Evolutionary conservation across 2,888 invertebrate species (phyloP).

Genomic region (Ephialtes manifestator): DNA sequence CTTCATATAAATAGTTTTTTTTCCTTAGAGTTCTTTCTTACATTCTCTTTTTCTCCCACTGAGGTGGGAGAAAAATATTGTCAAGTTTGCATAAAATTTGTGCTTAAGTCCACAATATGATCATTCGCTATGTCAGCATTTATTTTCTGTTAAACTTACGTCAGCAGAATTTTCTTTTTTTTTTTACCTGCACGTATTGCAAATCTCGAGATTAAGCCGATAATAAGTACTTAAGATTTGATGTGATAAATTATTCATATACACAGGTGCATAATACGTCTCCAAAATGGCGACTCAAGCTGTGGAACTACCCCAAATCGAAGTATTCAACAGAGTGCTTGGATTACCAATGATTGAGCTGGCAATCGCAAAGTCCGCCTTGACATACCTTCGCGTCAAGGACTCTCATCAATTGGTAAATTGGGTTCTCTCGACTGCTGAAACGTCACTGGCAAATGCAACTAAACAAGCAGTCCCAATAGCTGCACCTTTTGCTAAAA

Average conservation of each 20-base stretch:
- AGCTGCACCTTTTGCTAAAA: conserved; percentile 88
- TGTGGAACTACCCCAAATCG: conserved; percentile 78
- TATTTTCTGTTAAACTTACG: not conserved
- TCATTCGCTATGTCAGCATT: not conserved
- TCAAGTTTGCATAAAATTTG: too few species aligned
- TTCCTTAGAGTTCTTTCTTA: too few species aligned
- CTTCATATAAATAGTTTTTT: too few species aligned
- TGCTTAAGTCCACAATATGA: not conserved
- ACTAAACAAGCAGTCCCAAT: conserved; percentile 87
- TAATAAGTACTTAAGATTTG: not conserved
- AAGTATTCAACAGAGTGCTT: conserved; percentile 80
- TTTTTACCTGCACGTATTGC: not conserved
- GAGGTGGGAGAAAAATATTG: too few species aligned
- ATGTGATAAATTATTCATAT: conserved; percentile 15
- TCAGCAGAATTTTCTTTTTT: not conserved
- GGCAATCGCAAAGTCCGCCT: conserved; percentile 79
- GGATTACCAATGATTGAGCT: conserved; percentile 81
- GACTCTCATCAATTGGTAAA: conserved; percentile 86
- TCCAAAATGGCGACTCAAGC: conserved; percentile 69
- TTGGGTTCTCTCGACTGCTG: conserved; percentile 89
- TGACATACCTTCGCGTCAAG: conserved; percentile 81
- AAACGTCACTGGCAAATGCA: conserved; percentile 86
- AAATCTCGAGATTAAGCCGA: not conserved
- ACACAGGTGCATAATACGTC: conserved; percentile 34
- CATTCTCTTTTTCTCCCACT: too few species aligned